A percentile compares a stretch with the other conserved stretches of the same genome.
Conservation (phyloP, 2,797 vertebrate species). For the Mus caroli region DNA sequence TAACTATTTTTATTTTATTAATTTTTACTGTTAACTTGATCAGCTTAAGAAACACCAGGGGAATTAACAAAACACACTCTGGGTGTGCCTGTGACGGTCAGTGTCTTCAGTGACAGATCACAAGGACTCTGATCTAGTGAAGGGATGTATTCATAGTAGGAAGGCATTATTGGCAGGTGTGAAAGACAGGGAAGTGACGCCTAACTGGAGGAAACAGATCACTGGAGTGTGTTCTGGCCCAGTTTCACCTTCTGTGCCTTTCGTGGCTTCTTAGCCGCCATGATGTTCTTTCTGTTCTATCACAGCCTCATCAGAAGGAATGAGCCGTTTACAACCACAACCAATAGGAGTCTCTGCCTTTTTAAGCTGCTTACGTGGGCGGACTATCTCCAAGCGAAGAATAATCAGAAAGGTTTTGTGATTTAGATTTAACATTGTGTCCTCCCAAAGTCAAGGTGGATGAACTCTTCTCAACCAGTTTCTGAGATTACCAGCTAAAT, state of each 20-base stretch:
- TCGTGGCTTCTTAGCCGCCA: neutral
- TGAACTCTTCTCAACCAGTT: neutral
- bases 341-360: too few relatives aligned
- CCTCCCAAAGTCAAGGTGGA: neutral
- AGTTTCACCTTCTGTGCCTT: neutral
- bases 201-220: neutral
- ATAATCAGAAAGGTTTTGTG: neutral
- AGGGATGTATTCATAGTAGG: neutral
- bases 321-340: neutral
- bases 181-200: neutral
- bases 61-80: neutral
- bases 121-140: neutral
- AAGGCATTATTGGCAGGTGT: neutral
- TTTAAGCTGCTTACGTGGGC: neutral
- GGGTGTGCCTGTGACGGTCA: too few relatives aligned
- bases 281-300: neutral
- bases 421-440: conserved; percentile 35
- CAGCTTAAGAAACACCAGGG: neutral
- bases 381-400: neutral
- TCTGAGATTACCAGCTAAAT: conserved; percentile 22
- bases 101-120: neutral
- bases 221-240: neutral
- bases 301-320: neutral
- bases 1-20: neutral
- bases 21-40: neutral